A percentile compares a stretch with the other conserved stretches of the same genome.
Evolutionary conservation across 2,113 vertebrate species (phyloP).

Genomic region (Phalacrocorax carbo): DNA sequence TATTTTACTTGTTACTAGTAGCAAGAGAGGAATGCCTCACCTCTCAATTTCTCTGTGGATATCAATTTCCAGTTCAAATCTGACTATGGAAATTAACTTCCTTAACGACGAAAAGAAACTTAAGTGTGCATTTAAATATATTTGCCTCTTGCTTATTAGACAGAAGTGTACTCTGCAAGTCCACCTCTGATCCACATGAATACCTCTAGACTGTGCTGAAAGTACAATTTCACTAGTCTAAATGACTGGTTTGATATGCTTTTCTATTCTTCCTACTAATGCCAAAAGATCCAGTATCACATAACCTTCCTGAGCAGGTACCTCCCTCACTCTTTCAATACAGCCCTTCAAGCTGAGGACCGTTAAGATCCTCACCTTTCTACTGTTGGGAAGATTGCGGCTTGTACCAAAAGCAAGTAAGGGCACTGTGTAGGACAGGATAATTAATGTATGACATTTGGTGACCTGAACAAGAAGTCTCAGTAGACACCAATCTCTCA

Average conservation of each 20-base stretch:
- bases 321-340: not conserved
- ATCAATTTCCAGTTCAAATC: not conserved
- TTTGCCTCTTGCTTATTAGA: not conserved
- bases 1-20: not conserved
- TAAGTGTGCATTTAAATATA: not conserved
- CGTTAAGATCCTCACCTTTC: not conserved
- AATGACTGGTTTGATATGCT: not conserved
- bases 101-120: not conserved
- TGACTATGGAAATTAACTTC: not conserved
- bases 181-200: not conserved
- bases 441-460: not conserved
- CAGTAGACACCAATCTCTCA: not conserved
- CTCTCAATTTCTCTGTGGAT: not conserved
- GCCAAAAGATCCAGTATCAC: not conserved
- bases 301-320: not conserved
- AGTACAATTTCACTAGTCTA: not conserved
- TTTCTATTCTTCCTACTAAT: not conserved
- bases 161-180: not conserved
- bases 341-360: not conserved
- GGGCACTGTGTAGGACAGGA: not conserved
- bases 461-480: not conserved
- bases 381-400: not conserved
- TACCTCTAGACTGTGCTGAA: not conserved
- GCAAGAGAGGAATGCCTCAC: not conserved
- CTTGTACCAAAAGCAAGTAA: not conserved